Percentiles rank a stretch among this genome's conserved stretches.
Evolutionary conservation across 2,888 invertebrate species (phyloP).

Genomic region (Onthophagus sagittarius): DNA sequence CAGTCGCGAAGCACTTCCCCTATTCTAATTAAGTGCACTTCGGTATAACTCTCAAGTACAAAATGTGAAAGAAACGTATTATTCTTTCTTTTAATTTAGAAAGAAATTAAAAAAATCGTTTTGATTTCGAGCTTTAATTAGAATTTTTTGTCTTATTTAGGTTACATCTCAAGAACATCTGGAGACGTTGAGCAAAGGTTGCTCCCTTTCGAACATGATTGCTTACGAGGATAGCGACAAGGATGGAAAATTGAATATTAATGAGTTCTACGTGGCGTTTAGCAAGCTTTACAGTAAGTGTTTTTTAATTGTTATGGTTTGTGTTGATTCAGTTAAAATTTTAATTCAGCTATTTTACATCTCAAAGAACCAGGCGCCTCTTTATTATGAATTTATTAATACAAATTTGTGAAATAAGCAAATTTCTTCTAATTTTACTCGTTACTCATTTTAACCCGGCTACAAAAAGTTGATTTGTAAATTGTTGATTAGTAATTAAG

Average conservation of each 20-base stretch:
- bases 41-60: not conserved
- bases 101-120: slow-evolving; percentile 8
- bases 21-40: not conserved
- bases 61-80: not conserved
- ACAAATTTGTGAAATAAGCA: too few species aligned
- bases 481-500: too few species aligned
- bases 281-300: slow-evolving; percentile 70
- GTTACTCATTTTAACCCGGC: too few species aligned
- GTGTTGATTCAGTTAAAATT: too few species aligned
- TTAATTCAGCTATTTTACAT: too few species aligned
- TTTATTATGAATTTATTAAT: too few species aligned
- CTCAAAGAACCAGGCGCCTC: too few species aligned
- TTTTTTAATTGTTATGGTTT: too few species aligned
- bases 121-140: slow-evolving; percentile 4
- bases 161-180: slow-evolving; percentile 62
- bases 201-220: slow-evolving; percentile 64
- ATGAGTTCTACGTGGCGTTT: slow-evolving; percentile 72
- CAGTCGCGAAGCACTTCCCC: not conserved
- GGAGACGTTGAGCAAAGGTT: slow-evolving; percentile 60
- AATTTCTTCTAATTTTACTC: too few species aligned
- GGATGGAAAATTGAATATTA: slow-evolving; percentile 62
- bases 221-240: slow-evolving; percentile 65
- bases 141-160: slow-evolving; percentile 42
- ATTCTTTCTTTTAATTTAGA: slow-evolving; percentile 7
- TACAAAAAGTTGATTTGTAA: too few species aligned